Base-by-base conservation (phyloP, 1,140 invertebrate species). In the Ptiloglossa arizonensis region DNA sequence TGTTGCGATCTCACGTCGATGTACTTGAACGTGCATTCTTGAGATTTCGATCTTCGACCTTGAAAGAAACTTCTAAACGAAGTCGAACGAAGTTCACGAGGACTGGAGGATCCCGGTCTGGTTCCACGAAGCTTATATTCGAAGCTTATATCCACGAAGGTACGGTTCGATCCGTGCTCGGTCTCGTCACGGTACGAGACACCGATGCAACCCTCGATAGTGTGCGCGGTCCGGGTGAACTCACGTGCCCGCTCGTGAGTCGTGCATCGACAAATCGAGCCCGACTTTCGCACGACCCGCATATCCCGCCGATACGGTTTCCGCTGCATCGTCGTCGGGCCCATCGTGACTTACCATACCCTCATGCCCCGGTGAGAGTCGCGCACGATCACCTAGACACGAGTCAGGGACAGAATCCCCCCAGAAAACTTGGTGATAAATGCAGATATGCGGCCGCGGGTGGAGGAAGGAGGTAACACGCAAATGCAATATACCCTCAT, bases 221-320 rank as follows among this genome's bases (percentile, higher is more conserved):
- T 46, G 57, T 27, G 44, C 24, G 46, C 27, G 57, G 19, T 6
- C n/a, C 48, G 32, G 19, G 44, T n/a, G 24, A 29, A 19, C 24
- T 72, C 68, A n/a, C 71, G 63, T 73, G 72, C 59, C 56, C 52
- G 70, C 70, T 68, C 64, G 77, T 52, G 71, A 83, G 52, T 81
- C 79, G 73, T 84, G 83, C 68, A 73, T 77, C 80, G 80, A 83
- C 83, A 83, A 85, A 85, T 85, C 83, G 82, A 76, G 82, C 72
- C 56, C 72, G 64, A 85, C 82, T 85, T 85, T 83, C 77, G 72
- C 82, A 84, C 82, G 79, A 84, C 78, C 82, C 78, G 83, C 69
- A 81, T 85, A 73, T 70, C 44, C 63, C 32, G 38, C 32, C 50
- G 44, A 57, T 76, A 63, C 48, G 62, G 17, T 70, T 70, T 80